phyloP scores from a whole-genome alignment of 2,888 invertebrate genomes.

The Plagodis pulveraria region DNA sequence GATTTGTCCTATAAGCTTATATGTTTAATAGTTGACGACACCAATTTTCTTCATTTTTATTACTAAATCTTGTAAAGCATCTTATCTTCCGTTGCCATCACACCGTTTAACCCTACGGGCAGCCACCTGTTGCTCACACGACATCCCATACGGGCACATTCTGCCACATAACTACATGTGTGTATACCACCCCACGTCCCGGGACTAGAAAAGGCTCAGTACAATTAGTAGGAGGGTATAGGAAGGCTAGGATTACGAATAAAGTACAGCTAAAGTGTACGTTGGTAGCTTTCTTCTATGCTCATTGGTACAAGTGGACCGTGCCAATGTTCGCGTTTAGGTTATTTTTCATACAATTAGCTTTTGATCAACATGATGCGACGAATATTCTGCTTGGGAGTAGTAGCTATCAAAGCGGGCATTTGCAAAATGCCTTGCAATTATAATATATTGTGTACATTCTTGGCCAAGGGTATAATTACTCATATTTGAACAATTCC shows the following conservation, averaged over 20 bases:
- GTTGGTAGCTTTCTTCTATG: too few species aligned
- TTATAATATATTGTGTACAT: too few species aligned
- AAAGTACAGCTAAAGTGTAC: too few species aligned
- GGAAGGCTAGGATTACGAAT: neutral
- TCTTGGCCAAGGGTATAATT: too few species aligned
- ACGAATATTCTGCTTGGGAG: too few species aligned
- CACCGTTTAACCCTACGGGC: constrained; percentile 81
- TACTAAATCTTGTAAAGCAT: constrained; percentile 54
- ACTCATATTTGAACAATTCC: too few species aligned
- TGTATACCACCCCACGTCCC: constrained; percentile 43
- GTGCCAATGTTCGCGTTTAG: too few species aligned
- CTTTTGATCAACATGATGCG: too few species aligned
- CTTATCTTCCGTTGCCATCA: constrained; percentile 33
- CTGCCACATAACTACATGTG: constrained; percentile 51
- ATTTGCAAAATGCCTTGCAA: too few species aligned
- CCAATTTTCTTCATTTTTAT: neutral
- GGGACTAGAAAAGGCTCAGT: constrained; percentile 46
- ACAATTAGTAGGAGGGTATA: constrained; percentile 4
- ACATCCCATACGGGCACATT: constrained; percentile 55
- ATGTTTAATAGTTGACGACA: neutral
- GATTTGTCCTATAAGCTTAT: neutral
- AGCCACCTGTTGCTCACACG: constrained; percentile 81
- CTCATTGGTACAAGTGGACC: too few species aligned
- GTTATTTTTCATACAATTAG: too few species aligned
- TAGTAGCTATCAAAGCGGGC: too few species aligned